Percentiles rank a stretch among this genome's conserved stretches.
Conservation (phyloP, 1,140 invertebrate species). For the Lepidotrigona ventralis region DNA sequence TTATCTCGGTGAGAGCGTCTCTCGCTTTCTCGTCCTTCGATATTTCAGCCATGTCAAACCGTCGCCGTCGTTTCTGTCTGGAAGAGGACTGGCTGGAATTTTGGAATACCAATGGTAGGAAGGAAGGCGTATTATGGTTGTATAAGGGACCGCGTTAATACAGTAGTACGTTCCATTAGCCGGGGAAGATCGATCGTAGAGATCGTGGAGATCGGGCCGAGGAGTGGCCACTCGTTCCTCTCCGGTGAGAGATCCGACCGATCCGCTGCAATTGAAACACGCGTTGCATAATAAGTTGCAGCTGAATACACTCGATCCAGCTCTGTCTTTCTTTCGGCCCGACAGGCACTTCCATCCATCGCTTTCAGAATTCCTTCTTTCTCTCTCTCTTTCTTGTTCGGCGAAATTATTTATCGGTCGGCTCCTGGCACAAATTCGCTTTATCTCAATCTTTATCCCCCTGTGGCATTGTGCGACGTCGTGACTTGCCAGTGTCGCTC, state of each 20-base stretch:
- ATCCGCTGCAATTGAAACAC: slow-evolving; percentile 20
- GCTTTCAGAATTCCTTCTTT: too few species aligned
- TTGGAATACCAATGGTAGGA: background rate
- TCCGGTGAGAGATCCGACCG: background rate
- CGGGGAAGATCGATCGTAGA: slow-evolving; percentile 2
- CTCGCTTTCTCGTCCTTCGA: background rate
- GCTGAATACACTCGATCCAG: slow-evolving; percentile 1
- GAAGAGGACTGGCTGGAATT: background rate
- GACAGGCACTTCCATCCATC: background rate
- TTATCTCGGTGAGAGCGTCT: background rate
- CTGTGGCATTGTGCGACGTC: background rate
- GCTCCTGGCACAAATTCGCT: slow-evolving; percentile 29
- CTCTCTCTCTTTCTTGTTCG: background rate
- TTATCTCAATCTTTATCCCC: slow-evolving; percentile 16
- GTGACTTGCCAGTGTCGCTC: background rate
- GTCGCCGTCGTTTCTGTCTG: background rate
- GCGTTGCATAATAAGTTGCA: slow-evolving; percentile 42
- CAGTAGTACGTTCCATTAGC: slow-evolving; percentile 13
- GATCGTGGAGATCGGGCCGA: too few species aligned
- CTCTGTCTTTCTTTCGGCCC: background rate
- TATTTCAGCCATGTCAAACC: slow-evolving; percentile 24
- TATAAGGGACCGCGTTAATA: slow-evolving; percentile 7
- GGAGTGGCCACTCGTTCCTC: background rate
- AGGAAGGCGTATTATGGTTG: background rate
- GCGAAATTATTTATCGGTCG: slow-evolving; percentile 21